A percentile compares a stretch with the other conserved stretches of the same genome.
Evolutionary conservation across 2,797 vertebrate genomes (phyloP).

Genomic region (Tauraco hartlaubi): DNA sequence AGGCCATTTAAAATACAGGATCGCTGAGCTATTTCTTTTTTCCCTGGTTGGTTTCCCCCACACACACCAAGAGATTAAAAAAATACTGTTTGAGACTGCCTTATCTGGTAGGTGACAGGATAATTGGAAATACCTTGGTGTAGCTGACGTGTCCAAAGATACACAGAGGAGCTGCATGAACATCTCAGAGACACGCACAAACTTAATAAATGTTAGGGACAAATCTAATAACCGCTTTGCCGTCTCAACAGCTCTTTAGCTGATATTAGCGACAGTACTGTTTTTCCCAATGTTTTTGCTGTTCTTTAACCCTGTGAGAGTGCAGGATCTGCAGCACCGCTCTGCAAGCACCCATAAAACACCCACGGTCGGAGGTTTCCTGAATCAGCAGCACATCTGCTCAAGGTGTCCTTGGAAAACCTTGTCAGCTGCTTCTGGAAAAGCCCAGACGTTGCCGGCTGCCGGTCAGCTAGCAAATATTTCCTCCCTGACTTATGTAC

Average conservation of each 20-base stretch:
- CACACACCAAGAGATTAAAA: neutral
- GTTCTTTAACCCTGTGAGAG: neutral
- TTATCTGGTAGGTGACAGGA: neutral
- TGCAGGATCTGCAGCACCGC: neutral
- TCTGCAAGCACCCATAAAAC: neutral
- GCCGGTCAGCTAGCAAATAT: neutral
- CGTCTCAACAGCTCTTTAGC: neutral
- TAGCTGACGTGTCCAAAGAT: neutral
- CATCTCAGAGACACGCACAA: neutral
- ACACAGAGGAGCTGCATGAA: neutral
- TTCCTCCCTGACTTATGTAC: neutral
- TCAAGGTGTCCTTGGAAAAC: neutral
- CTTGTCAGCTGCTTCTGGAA: neutral
- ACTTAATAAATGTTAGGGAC: neutral
- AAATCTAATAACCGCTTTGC: neutral
- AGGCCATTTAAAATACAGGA: neutral
- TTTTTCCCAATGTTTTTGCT: neutral
- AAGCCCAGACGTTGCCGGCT: neutral
- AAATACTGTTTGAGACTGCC: neutral
- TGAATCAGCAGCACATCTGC: slow-evolving; percentile 5
- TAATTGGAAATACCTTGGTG: neutral
- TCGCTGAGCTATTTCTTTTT: neutral
- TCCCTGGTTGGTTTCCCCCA: neutral
- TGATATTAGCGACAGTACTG: neutral
- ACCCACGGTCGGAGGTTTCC: accelerated